These are phyloP conservation scores for Labeo catla DNA, from an alignment of 2,113 vertebrate species.

Conservation along the genomic window DNA sequence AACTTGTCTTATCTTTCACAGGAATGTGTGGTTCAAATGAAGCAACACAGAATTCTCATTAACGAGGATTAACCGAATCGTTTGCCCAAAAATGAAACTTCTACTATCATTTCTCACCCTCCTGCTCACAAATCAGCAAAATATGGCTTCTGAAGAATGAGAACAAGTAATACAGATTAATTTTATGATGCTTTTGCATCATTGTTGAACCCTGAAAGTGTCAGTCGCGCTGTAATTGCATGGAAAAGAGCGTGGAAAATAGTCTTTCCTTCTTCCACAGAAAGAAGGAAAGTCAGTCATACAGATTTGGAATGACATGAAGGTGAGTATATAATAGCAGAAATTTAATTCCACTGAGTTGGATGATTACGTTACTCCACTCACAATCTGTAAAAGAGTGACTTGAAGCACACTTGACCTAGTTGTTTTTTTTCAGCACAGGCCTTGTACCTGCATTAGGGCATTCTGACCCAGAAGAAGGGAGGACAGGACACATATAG, in stretches of 20 bases:
- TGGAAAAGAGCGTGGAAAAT: background rate
- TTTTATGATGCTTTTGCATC: background rate
- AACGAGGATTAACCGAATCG: background rate
- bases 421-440: background rate
- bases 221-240: background rate
- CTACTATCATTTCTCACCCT: background rate
- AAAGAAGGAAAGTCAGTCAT: background rate
- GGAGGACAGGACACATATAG: background rate
- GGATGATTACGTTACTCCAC: background rate
- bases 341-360: background rate
- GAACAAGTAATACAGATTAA: background rate
- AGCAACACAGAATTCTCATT: background rate
- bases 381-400: background rate
- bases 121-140: too few species aligned
- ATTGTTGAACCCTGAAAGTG: background rate
- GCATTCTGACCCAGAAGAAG: conserved; percentile 17
- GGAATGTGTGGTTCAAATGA: conserved; percentile 9
- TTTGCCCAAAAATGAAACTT: background rate
- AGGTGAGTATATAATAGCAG: background rate
- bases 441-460: conserved; percentile 2
- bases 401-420: background rate
- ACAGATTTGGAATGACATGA: conserved; percentile 5
- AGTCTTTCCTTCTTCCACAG: background rate
- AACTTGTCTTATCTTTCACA: conserved; percentile 10
- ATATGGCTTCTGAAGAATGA: background rate